Percentiles rank a stretch among this genome's conserved stretches.
Evolutionary conservation across 2,113 vertebrate genomes (phyloP).

Genomic region (Elaphurus davidianus): DNA sequence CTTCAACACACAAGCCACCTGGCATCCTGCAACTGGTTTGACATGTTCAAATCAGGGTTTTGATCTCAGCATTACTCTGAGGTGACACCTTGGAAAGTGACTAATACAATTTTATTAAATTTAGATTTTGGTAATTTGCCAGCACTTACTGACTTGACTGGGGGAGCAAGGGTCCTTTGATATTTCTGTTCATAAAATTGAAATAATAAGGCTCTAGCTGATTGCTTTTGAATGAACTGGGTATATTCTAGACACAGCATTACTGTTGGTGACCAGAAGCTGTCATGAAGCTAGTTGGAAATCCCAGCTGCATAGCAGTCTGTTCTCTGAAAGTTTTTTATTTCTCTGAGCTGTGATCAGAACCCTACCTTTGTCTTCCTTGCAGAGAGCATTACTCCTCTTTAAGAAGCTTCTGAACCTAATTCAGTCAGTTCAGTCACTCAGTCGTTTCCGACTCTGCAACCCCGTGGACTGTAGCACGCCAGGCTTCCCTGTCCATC

Average conservation of each 20-base stretch:
- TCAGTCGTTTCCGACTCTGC: background rate
- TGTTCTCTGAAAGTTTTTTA: background rate
- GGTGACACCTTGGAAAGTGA: conserved; percentile 41
- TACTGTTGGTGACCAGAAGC: conserved; percentile 4
- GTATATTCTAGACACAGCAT: conserved; percentile 45
- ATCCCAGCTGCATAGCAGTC: background rate
- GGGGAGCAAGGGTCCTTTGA: conserved; percentile 24
- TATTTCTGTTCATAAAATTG: conserved; percentile 10
- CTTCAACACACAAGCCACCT: conserved; percentile 30
- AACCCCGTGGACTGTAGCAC: background rate
- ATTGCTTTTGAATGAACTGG: conserved; percentile 28
- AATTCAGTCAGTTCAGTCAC: background rate
- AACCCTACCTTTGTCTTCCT: background rate
- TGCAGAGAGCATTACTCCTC: background rate
- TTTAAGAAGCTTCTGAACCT: background rate
- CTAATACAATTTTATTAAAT: conserved; percentile 53
- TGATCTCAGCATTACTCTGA: conserved; percentile 38
- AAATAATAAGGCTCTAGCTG: conserved; percentile 5
- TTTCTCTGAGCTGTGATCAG: background rate
- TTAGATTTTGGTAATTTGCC: conserved; percentile 68
- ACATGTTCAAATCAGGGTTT: conserved; percentile 47
- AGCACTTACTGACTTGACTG: conserved; percentile 51
- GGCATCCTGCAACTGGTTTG: conserved; percentile 16
- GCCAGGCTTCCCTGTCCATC: background rate
- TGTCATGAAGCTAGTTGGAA: background rate